phyloP scores from a whole-genome alignment of 2,888 invertebrate species.

The Herminia tarsipennalis region DNA sequence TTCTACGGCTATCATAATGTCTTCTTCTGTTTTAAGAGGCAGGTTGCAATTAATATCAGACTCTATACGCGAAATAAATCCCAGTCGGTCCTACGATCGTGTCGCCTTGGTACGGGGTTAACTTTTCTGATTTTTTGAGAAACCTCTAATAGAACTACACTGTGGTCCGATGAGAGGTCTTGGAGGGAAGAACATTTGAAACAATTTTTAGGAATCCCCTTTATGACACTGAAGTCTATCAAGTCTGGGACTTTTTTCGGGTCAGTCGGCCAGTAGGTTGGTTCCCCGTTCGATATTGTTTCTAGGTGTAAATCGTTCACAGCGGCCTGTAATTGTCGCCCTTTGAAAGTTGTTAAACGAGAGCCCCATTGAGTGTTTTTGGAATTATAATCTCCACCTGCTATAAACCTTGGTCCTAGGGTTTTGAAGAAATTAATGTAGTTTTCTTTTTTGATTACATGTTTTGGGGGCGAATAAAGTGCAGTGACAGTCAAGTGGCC shows the following conservation, averaged over 20 bases:
- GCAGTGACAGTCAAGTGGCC: neutral
- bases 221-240: neutral
- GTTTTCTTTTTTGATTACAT: neutral
- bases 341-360: conserved; percentile 6
- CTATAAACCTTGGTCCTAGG: neutral
- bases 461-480: neutral
- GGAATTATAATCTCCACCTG: neutral
- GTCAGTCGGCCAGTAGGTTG: conserved; percentile 1
- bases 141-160: too few relatives aligned
- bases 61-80: neutral
- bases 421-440: neutral
- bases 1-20: neutral
- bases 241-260: neutral
- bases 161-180: conserved; percentile 2
- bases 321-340: neutral
- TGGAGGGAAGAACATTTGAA: neutral
- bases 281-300: neutral
- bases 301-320: neutral
- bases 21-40: neutral
- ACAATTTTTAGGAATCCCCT: neutral
- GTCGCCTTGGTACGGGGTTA: too few relatives aligned
- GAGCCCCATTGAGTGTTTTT: conserved; percentile 6
- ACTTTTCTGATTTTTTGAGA: too few relatives aligned
- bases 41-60: neutral
- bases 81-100: neutral